Evolutionary conservation across 2,113 vertebrate species (phyloP), one percentile per base, ranked within the genome.

Genomic region (Macaca mulatta): DNA sequence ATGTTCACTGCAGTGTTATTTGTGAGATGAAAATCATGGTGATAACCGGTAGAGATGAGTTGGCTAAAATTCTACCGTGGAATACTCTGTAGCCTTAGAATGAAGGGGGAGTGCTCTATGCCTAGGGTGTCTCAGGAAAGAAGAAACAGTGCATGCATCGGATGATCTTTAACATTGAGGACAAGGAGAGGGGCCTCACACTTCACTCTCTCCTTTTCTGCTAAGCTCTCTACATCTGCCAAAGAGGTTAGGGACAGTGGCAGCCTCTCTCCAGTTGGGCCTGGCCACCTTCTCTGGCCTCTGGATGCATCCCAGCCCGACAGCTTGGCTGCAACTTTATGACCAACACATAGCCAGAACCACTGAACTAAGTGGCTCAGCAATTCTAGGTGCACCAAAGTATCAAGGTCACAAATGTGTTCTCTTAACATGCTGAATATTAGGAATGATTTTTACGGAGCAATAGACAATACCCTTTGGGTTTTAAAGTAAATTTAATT

Each of bases 41-140:
- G 5, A 23, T 18, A 59, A 59, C 20, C 20, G 0, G 0, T 59
- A 23, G 20, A 23, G 57, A 0, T 0, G 0, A 59, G 6, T 59
- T 59, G 18, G 57, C 22, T 59, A 59, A 59, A 59, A 59, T 22
- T 23, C 6, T 52, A 52, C 1, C 5, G 20, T 59, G 17, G 57
- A 59, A 59, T 23, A 18, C 57, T 20, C 57, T 59, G 57, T 17
- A 59, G 22, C 17, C 57, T 59, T 59, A 59, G 17, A 22, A 59
- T 23, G 17, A 22, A 59, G 2, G 57, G 57, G 18, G 22, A 59
- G 20, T 57, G 57, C 20, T 59, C 57, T 59, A 59, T 59, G 57
- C 57, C 57, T 59, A 23, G 57, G 8, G 8, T 59, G 57, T 18
- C 6, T 22, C 20, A 6, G 8, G 0, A 59, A 59, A 18, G 17